Percentiles rank a stretch among this genome's conserved stretches.
phyloP scores from a whole-genome alignment of 2,888 invertebrate species.

The Zeuzera pyrina region DNA sequence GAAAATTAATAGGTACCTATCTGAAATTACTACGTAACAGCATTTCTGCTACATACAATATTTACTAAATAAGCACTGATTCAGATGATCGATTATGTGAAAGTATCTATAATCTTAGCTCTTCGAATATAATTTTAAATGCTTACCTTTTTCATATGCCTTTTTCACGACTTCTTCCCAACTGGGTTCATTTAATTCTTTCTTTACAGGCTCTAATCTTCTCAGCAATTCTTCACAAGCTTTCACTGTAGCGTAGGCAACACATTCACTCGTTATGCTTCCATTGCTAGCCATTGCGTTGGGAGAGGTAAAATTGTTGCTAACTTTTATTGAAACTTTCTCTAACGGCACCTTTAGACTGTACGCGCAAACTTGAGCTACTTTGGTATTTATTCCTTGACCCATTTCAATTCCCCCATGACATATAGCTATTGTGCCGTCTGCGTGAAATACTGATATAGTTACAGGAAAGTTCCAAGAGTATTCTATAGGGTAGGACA shows the following conservation, averaged over 20 bases:
- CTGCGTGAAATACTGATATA: conserved; percentile 77
- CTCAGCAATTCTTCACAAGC: conserved; percentile 63
- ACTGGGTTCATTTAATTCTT: conserved; percentile 46
- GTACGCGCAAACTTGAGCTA: conserved; percentile 80
- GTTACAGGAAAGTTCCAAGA: conserved; percentile 70
- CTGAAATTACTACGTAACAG: too few species aligned
- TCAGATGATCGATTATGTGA: too few species aligned
- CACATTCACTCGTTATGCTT: conserved; percentile 80
- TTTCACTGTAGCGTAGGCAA: conserved; percentile 70
- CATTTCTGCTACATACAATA: too few species aligned
- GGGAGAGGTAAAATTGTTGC: conserved; percentile 76
- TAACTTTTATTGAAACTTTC: conserved; percentile 73
- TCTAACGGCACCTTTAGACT: conserved; percentile 77
- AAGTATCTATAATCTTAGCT: too few species aligned
- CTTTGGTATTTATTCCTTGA: conserved; percentile 81
- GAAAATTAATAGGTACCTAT: too few species aligned
- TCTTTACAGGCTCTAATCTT: conserved; percentile 53
- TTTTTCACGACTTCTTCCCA: conserved; percentile 68
- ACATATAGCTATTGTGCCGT: conserved; percentile 77
- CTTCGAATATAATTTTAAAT: too few species aligned
- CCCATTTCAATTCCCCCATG: conserved; percentile 84
- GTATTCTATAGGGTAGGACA: conserved; percentile 74
- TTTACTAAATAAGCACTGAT: too few species aligned
- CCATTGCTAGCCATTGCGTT: conserved; percentile 81
- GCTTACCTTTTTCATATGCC: conserved; percentile 51